Base-by-base conservation (phyloP, 2,797 vertebrate species). In the Danio jaintianensis region DNA sequence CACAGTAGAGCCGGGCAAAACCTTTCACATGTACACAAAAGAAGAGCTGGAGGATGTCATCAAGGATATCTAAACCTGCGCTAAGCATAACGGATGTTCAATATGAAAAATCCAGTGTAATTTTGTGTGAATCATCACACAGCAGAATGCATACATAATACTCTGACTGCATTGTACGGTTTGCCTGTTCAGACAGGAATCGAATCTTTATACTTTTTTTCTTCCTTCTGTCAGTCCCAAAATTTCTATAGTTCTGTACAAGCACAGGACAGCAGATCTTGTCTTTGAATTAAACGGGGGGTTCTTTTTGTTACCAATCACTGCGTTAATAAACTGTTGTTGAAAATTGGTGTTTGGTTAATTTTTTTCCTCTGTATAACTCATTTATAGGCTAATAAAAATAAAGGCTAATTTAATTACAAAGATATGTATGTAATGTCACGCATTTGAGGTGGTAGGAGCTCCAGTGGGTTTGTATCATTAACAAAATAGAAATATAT, bases 11-110 rank as follows among this genome's bases (percentile, higher is more conserved):
- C 98, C 98, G 0, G 96, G 96, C 29, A 96, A 96, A 93, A 97
- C 96, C 84, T 99, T 99, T 93, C 98, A 99, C 92, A 99, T 99
- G 98, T 99, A 95, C 93, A 96, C 97, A 59, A 99, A 99, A 93
- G 98, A 99, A 88, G 98, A 99, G 90, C 96, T 99, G 36, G 98
- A 99, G 86, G 98, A 98, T 38, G 98, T 98, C 83, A 99, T 99
- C 91, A 98, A 98, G 89, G 97, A 99, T 90, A 98, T 99, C 90
- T 98, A 94, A 71, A 83, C 56, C 56, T 20, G 18, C 58, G 43
- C 22, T 9, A 64, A 53, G 36, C 78, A 52, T n/a, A 42, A 79
- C 70, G 71, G 81, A 73, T 73, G 83, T 80, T 75, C 52, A 13
- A 13, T 68, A 18, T 0, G 3, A 79, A 73, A 75, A 59, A 48